These are phyloP conservation scores for Poecilia picta DNA, from an alignment of 2,797 vertebrate species.

Conservation along the genomic window DNA sequence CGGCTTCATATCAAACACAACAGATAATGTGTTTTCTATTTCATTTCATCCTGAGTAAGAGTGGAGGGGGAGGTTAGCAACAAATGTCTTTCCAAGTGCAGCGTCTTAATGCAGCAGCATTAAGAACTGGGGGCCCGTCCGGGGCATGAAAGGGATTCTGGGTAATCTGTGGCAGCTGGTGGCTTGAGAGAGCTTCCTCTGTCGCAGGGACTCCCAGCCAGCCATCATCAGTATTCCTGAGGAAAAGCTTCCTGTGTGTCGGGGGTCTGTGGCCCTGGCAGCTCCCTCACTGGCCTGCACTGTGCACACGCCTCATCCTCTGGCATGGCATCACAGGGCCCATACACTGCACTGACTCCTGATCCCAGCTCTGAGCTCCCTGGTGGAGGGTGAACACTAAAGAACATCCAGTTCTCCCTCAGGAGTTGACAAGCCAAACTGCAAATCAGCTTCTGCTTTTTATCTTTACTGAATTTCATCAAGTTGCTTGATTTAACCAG, in stretches of 20 bases:
- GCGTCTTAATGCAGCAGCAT: constrained; percentile 74
- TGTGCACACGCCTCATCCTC: constrained; percentile 73
- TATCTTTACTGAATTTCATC: too few relatives aligned
- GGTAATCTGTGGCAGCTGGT: constrained; percentile 83
- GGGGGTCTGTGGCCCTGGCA: constrained; percentile 51
- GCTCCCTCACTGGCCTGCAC: constrained; percentile 38
- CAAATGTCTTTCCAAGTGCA: constrained; percentile 65
- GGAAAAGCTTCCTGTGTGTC: constrained; percentile 80
- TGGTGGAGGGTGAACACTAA: constrained; percentile 48
- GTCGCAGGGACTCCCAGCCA: constrained; percentile 71
- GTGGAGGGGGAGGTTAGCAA: constrained; percentile 42
- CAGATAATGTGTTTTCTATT: constrained; percentile 73
- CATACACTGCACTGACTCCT: constrained; percentile 52
- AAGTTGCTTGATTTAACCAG: background rate
- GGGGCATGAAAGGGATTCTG: constrained; percentile 79
- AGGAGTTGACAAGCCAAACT: too few relatives aligned
- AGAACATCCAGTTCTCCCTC: constrained; percentile 34
- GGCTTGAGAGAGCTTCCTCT: constrained; percentile 82
- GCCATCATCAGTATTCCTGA: constrained; percentile 82
- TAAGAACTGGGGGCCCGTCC: constrained; percentile 61
- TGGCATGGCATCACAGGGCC: constrained; percentile 76
- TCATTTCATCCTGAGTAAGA: constrained; percentile 59
- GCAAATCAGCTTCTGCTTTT: too few relatives aligned
- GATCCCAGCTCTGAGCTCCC: constrained; percentile 51
- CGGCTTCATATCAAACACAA: constrained; percentile 49